Evolutionary conservation across 2,888 invertebrate species (phyloP).

Genomic region (Amblyjoppa fuscipennis): DNA sequence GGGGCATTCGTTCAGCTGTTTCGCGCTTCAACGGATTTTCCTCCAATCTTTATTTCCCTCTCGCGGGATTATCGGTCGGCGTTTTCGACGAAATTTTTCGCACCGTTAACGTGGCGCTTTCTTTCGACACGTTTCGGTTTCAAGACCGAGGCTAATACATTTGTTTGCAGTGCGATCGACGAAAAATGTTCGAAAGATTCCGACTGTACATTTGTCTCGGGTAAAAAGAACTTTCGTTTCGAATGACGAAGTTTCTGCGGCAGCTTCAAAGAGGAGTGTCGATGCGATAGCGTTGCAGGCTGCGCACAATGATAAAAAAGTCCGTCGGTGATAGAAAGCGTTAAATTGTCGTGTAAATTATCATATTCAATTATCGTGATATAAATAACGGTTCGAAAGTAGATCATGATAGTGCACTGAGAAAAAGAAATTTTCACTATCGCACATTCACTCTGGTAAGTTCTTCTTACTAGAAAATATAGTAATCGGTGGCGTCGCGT

Average conservation of each 20-base stretch:
- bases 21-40: slow-evolving; percentile 7
- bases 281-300: neutral
- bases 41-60: slow-evolving; percentile 9
- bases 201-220: no score
- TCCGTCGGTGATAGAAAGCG: neutral
- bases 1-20: neutral
- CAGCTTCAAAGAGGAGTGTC: no score
- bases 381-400: slow-evolving; percentile 41
- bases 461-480: no score
- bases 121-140: neutral
- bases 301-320: neutral
- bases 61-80: neutral
- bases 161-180: no score
- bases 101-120: neutral
- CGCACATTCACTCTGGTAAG: no score
- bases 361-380: no score
- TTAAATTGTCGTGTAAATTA: neutral
- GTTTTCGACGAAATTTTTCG: neutral
- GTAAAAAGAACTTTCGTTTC: no score
- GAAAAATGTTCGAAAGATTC: no score
- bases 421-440: no score
- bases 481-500: no score
- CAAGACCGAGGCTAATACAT: neutral
- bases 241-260: no score
- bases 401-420: neutral